Evolutionary conservation across 2,888 invertebrate species (phyloP), one percentile per base, ranked within the genome.

Genomic region (Mythimna ferrago): DNA sequence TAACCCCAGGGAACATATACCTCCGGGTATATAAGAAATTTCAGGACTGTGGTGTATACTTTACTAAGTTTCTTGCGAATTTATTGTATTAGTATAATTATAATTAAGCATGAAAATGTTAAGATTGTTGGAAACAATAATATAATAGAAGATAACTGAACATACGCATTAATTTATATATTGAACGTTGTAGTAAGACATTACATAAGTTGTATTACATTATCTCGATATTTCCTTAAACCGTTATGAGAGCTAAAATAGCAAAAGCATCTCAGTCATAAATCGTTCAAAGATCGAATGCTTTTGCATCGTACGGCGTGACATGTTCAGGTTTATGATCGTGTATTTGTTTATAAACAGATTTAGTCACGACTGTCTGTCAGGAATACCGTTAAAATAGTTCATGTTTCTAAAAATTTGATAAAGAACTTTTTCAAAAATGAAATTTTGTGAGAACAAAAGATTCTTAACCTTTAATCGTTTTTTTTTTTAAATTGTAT

Each of bases 321-420:
- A 54, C 0, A 14, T 16, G 5, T 53, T 71, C 9, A 6, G 5
- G 26, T 53, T 14, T 21, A 35, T 35, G 9, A 11, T 54, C 21
- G 54, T 54, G 2, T 19, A 35, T 35, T 66, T 21, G 58, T 69
- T 69, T 69, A 38, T 53, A 41, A 53, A 41, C 26, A 53, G 4
- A 16, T 54, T 16, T 62, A 26, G 6, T n/a, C 21, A 54, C 5
- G 54, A 48, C 10, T 11, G 54, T 32, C 11, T n/a, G 11, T 26
- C 19, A 48, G 16, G 44, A 48, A 48, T 16, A 5, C 44, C 14
- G 44, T 48, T 48, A 56, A 56, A 6, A 16, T 1, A 21, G 26
- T 11, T 2, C 54, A 6, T 2, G 6, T 0, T 11, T 26, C 21
- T 14, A 14, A 54, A 21, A 11, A 26, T 5, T 7, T 32, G 14